Evolutionary conservation across 2,888 invertebrate genomes (phyloP), one percentile per base, ranked within the genome.

Genomic region (Drosophila koepferae): DNA sequence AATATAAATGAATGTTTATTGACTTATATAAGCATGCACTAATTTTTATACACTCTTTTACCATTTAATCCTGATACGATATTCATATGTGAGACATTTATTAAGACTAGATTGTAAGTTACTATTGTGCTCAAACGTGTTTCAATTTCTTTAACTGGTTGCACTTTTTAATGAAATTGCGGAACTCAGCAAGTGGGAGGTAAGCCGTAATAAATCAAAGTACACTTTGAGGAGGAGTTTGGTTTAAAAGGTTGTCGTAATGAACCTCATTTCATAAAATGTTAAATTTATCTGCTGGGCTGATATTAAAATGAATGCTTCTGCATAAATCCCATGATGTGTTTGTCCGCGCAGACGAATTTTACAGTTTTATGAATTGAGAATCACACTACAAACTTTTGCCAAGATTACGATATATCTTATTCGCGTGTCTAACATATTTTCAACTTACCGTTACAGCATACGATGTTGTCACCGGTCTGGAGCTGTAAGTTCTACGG

Each of bases 391-490:
- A 88, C 86, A 81, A 80, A 77, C 8, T 41, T 40, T 40, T 56
- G 20, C 46, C 40, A 48, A 44, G 40, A 54, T 23, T 51, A 46
- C 59, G 46, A 34, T 51, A 40, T 41, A 23, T 41, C 51, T 55
- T 56, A 51, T 36, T 48, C 63, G 46, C 44, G 62, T 63, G 34
- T 10, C 36, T 46, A 12, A 38, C n/a, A 53, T 54, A 44, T 48
- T 36, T 43, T 20, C 28, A 68, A 95, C 97, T 95, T 94, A 97
- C 96, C 96, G 97, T 96, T 93, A 96, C 95, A 93, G 95, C 96
- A 94, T 96, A 96, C 92, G 96, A 95, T 89, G 96, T 95, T 78
- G 94, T 93, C 80, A 94, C 94, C 73, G 96, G 96, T 94, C 96
- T 94, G 69, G 91, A 86, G 93, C 96, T 95, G 93, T 96, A 96